Percentiles rank a stretch among this genome's conserved stretches.
Evolutionary conservation across 2,113 vertebrate genomes (phyloP).

Genomic region (Camelus bactrianus): DNA sequence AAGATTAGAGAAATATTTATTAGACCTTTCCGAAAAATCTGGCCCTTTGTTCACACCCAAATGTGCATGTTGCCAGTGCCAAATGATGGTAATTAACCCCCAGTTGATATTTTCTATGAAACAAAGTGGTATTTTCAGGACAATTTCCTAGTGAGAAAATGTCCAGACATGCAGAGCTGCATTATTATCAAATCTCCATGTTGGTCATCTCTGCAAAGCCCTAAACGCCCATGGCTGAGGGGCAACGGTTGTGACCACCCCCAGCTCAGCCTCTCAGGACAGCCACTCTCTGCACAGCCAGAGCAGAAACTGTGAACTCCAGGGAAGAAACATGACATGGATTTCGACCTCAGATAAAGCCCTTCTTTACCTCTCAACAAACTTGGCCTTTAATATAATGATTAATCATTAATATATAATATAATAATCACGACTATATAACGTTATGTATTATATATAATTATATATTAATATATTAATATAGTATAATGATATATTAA

Average conservation of each 20-base stretch:
- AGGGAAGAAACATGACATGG: neutral
- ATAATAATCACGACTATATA: no score
- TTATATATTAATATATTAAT: no score
- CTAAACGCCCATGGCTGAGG: neutral
- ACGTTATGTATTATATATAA: no score
- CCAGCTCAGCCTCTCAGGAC: neutral
- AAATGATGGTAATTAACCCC: neutral
- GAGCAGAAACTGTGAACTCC: neutral
- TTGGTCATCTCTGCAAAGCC: neutral
- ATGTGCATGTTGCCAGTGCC: neutral
- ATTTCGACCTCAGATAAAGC: neutral
- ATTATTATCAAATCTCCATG: neutral
- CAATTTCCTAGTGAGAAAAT: constrained; percentile 53
- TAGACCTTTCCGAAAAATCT: constrained; percentile 1
- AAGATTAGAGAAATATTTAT: neutral
- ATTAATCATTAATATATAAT: neutral
- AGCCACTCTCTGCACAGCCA: neutral
- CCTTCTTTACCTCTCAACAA: neutral
- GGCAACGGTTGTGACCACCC: neutral
- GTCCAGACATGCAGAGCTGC: neutral
- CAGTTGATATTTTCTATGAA: constrained; percentile 27
- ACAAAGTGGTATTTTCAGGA: constrained; percentile 43
- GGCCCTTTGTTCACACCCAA: constrained; percentile 1
- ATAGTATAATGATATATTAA: no score
- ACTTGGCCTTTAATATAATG: neutral